Evolutionary conservation across 2,113 vertebrate genomes (phyloP).

Genomic region (Oceanodroma tethys): DNA sequence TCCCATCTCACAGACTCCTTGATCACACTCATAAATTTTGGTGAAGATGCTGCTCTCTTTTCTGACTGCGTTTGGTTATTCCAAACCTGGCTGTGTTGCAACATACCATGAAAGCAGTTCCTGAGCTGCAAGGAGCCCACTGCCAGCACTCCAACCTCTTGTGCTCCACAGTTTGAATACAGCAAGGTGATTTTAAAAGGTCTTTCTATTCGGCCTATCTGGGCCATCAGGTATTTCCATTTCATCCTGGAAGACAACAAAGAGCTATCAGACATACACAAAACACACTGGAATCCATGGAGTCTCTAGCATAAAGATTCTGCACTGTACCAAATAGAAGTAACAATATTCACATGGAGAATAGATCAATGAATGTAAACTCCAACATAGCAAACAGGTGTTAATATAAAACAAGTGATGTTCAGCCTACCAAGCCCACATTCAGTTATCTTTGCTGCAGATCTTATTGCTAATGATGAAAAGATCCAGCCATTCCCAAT

Average conservation of each 20-base stretch:
- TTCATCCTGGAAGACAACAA: constrained; percentile 66
- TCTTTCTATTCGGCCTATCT: constrained; percentile 76
- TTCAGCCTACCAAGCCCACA: background rate
- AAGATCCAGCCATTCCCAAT: background rate
- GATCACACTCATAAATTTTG: background rate
- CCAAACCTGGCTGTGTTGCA: background rate
- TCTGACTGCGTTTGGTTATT: background rate
- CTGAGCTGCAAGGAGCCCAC: constrained; percentile 80
- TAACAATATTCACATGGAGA: background rate
- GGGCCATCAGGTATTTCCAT: constrained; percentile 77
- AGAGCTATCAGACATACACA: background rate
- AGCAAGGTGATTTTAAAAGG: constrained; percentile 81
- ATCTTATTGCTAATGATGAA: background rate
- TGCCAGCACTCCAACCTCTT: constrained; percentile 62
- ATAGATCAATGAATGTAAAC: background rate
- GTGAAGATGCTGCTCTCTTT: background rate
- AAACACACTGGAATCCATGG: background rate
- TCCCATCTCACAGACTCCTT: background rate
- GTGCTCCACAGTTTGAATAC: constrained; percentile 75
- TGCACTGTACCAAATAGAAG: background rate
- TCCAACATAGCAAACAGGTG: background rate
- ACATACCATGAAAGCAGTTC: constrained; percentile 79
- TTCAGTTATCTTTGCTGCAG: background rate
- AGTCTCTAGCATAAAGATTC: background rate
- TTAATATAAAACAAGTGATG: background rate